Evolutionary conservation across 2,797 vertebrate species (phyloP).

Genomic region (Enteromius fasciolatus): DNA sequence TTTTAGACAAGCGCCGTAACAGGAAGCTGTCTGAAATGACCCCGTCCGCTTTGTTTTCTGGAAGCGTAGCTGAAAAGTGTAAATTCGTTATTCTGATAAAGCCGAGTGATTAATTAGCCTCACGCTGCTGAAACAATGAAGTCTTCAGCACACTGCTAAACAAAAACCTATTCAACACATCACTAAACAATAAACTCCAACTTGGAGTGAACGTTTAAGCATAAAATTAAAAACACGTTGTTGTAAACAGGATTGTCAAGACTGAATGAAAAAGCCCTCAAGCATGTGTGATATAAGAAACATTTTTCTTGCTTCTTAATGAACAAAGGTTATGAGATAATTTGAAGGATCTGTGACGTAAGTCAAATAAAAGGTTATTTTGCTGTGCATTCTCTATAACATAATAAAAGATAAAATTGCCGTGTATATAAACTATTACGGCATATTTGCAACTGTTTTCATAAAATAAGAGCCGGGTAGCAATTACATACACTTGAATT

Average conservation of each 20-base stretch:
- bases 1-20: neutral
- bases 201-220: neutral
- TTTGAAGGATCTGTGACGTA: neutral
- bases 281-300: neutral
- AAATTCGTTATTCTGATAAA: conserved; percentile 27
- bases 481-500: neutral
- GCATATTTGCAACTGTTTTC: neutral
- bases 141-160: conserved; percentile 11
- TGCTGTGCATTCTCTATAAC: neutral
- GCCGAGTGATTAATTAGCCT: conserved; percentile 21
- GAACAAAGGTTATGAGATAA: neutral
- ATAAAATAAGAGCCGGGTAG: neutral
- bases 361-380: neutral
- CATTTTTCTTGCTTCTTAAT: neutral
- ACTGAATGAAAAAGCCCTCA: conserved; percentile 9
- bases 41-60: neutral
- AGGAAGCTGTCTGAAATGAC: conserved; percentile 11
- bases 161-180: conserved; percentile 37
- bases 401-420: neutral
- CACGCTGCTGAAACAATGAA: conserved; percentile 31
- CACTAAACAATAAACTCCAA: conserved; percentile 38
- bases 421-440: neutral
- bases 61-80: neutral
- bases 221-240: conserved; percentile 23
- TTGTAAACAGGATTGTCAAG: conserved; percentile 17